Conservation (phyloP, 2,797 vertebrate species). For the Anabas testudineus region DNA sequence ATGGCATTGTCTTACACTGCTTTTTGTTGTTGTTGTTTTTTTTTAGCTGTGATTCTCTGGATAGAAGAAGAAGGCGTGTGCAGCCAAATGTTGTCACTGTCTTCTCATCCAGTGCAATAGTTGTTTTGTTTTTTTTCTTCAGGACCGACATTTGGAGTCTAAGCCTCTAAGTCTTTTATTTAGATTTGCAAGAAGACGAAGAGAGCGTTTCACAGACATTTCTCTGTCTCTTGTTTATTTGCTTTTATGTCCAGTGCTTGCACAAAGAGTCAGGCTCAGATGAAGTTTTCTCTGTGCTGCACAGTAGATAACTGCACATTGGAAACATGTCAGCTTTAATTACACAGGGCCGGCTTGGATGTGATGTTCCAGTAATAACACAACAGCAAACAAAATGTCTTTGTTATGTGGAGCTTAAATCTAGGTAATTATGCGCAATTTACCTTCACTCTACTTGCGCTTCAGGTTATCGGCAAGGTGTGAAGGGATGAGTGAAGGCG, state of each 20-base stretch:
- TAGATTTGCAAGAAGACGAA: slow-evolving; percentile 76
- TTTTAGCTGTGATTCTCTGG: slow-evolving; percentile 60
- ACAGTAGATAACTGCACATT: slow-evolving; percentile 53
- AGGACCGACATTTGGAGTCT: slow-evolving; percentile 75
- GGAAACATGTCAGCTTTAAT: slow-evolving; percentile 69
- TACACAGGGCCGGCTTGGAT: slow-evolving; percentile 49
- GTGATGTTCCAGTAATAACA: slow-evolving; percentile 56
- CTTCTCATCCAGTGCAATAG: slow-evolving; percentile 69
- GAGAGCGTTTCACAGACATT: slow-evolving; percentile 63
- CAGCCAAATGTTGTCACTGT: slow-evolving; percentile 64
- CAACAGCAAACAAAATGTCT: slow-evolving; percentile 65
- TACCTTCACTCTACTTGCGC: slow-evolving; percentile 42
- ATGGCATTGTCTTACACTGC: slow-evolving; percentile 52
- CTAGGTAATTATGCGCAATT: slow-evolving; percentile 76
- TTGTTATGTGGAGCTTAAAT: slow-evolving; percentile 59
- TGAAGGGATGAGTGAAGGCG: slow-evolving; percentile 63
- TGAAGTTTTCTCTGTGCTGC: slow-evolving; percentile 49
- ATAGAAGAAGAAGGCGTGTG: slow-evolving; percentile 41
- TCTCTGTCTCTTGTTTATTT: slow-evolving; percentile 55
- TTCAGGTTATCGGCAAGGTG: slow-evolving; percentile 69
- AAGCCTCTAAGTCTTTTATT: slow-evolving; percentile 79
- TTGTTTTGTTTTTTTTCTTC: slow-evolving; percentile 56
- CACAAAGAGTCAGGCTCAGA: slow-evolving; percentile 47
- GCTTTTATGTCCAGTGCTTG: slow-evolving; percentile 53
- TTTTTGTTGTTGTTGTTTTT: too few species aligned